Evolutionary conservation across 53 echinoderm and acorn worm species (phyloP).

Genomic region (Mesocentrotus franciscanus): DNA sequence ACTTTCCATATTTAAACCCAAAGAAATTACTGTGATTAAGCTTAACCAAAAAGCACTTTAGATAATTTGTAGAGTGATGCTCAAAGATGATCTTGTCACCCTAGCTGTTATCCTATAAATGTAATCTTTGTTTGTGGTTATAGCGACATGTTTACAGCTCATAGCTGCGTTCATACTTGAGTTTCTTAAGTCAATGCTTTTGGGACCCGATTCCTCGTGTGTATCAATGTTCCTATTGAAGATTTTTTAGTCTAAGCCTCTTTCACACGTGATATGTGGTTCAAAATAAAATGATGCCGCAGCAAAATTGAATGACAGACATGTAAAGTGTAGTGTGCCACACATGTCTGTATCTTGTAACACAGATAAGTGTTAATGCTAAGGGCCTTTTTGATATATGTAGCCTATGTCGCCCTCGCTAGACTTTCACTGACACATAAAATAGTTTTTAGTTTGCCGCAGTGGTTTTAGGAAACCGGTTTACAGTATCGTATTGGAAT

Average conservation of each 20-base stretch:
- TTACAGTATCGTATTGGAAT: too few species aligned
- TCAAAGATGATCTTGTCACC: neutral
- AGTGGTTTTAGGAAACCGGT: too few species aligned
- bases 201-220: neutral
- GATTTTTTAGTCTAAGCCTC: neutral
- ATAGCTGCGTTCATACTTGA: neutral
- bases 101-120: neutral
- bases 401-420: too few species aligned
- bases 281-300: too few species aligned
- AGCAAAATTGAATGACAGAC: too few species aligned
- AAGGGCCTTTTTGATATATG: too few species aligned
- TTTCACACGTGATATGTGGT: too few species aligned
- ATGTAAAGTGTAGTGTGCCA: too few species aligned
- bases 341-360: too few species aligned
- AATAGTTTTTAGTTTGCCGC: too few species aligned
- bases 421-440: too few species aligned
- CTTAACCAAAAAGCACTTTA: slow-evolving; percentile 18
- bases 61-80: neutral
- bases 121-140: neutral
- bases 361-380: too few species aligned
- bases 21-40: neutral
- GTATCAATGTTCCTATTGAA: neutral
- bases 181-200: neutral
- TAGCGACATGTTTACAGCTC: neutral
- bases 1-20: neutral